Conservation (phyloP, 2,797 vertebrate genomes). For the Euthynnus affinis region DNA sequence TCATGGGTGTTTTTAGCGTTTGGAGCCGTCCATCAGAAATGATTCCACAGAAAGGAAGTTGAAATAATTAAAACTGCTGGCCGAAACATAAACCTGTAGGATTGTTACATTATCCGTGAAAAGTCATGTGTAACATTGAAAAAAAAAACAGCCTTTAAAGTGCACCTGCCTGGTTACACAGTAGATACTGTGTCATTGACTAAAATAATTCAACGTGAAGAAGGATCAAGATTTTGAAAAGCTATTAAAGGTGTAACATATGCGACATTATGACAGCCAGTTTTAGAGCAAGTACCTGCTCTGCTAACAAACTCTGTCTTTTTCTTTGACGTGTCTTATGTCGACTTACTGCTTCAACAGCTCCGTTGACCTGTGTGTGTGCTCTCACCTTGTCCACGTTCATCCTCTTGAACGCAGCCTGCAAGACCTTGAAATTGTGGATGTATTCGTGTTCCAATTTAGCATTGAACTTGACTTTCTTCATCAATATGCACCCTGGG, state of each 20-base stretch:
- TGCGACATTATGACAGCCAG: too few relatives aligned
- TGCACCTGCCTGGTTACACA: neutral
- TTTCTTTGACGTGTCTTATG: neutral
- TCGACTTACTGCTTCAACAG: neutral
- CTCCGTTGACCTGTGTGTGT: neutral
- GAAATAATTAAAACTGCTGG: too few relatives aligned
- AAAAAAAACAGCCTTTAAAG: too few relatives aligned
- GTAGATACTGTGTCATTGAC: neutral
- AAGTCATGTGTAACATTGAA: too few relatives aligned
- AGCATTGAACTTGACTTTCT: constrained; percentile 96
- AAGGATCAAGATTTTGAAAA: neutral
- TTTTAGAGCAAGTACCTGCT: too few relatives aligned
- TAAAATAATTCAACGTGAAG: neutral
- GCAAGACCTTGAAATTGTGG: constrained; percentile 97
- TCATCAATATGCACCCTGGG: constrained; percentile 93
- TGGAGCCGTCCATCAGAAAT: too few relatives aligned
- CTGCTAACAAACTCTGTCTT: too few relatives aligned
- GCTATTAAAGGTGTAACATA: neutral
- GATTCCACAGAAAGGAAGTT: too few relatives aligned
- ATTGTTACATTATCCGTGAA: too few relatives aligned
- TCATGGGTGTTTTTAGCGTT: too few relatives aligned
- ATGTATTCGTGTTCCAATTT: constrained; percentile 96
- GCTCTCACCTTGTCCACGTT: constrained; percentile 93
- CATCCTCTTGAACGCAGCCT: constrained; percentile 97
- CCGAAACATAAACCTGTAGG: too few relatives aligned